Conservation (phyloP, 2,113 vertebrate genomes). For the Parotia lawesii region DNA sequence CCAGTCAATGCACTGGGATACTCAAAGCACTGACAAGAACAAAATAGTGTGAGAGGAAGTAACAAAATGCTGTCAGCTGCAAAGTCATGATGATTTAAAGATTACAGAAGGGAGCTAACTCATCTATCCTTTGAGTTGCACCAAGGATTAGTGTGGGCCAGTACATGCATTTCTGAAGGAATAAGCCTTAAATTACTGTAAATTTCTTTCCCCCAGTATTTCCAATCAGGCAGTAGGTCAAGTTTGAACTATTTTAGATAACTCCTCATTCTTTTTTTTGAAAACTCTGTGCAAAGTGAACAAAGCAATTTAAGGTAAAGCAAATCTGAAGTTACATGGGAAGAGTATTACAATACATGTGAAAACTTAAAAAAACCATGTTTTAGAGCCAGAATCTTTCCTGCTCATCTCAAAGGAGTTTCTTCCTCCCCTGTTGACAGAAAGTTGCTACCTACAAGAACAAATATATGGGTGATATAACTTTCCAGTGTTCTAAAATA, state of each 20-base stretch:
- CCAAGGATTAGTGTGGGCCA: not conserved
- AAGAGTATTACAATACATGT: not conserved
- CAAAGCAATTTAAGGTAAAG: not conserved
- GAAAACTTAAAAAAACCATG: not conserved
- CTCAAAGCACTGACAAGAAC: not conserved
- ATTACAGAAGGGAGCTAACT: not conserved
- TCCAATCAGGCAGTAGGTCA: not conserved
- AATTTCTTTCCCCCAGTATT: not conserved
- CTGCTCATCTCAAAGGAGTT: not conserved
- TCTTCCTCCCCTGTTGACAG: not conserved
- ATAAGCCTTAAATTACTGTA: not conserved
- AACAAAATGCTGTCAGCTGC: not conserved
- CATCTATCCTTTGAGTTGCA: accelerated
- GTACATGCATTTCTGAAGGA: not conserved
- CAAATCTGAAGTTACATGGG: not conserved
- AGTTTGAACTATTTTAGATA: not conserved
- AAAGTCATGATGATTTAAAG: not conserved
- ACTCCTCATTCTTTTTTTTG: not conserved
- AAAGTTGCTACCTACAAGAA: not conserved
- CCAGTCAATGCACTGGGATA: not conserved
- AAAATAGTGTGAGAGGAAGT: not conserved
- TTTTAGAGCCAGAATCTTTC: not conserved
- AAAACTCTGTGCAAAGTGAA: not conserved
- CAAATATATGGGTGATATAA: not conserved
- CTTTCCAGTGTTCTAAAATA: not conserved